Conservation (phyloP, 1,140 invertebrate species). For the Uloborus diversus region DNA sequence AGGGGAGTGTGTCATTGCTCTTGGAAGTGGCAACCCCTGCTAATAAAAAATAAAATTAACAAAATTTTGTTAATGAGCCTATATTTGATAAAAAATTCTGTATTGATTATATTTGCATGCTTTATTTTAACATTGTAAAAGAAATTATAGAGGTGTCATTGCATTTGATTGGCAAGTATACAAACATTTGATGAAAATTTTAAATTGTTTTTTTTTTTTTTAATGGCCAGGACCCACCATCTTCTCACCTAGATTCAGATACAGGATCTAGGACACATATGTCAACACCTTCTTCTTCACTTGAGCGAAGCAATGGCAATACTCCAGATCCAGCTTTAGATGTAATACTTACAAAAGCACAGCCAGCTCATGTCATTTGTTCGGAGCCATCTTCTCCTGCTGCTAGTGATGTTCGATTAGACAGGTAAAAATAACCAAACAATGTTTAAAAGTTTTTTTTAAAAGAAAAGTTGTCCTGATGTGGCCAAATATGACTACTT, state of each 20-base stretch:
- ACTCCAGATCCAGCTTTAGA: constrained; percentile 63
- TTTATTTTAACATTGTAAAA: too few relatives aligned
- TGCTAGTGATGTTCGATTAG: constrained; percentile 61
- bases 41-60: too few relatives aligned
- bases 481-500: too few relatives aligned
- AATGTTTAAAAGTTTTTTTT: background rate
- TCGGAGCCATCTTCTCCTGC: constrained; percentile 73
- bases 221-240: constrained; percentile 19
- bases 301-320: constrained; percentile 56
- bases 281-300: constrained; percentile 58
- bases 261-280: constrained; percentile 29
- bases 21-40: too few relatives aligned
- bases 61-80: too few relatives aligned
- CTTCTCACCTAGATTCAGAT: constrained; percentile 51
- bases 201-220: background rate
- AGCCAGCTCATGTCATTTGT: constrained; percentile 77
- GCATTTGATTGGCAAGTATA: too few relatives aligned
- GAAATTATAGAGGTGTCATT: too few relatives aligned
- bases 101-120: too few relatives aligned
- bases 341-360: constrained; percentile 76
- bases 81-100: too few relatives aligned
- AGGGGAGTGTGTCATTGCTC: too few relatives aligned
- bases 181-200: too few relatives aligned
- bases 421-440: too few relatives aligned
- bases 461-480: background rate